phyloP scores from a whole-genome alignment of 1,140 invertebrate genomes.

The Thaumetopoea pityocampa region DNA sequence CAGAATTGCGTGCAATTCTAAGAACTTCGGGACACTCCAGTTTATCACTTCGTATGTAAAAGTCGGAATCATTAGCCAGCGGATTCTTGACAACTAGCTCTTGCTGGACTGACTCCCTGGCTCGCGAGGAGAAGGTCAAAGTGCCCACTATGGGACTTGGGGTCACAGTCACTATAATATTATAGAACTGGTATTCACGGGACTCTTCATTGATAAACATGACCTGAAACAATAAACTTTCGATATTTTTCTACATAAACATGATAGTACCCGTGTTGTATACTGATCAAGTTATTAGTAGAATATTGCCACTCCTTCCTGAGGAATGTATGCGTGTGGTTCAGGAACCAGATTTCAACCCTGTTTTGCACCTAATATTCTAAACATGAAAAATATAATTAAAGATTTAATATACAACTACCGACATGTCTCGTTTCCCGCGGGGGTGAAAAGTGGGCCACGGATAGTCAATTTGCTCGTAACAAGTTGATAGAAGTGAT shows the following conservation, averaged over 20 bases:
- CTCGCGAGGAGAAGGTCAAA: constrained; percentile 41
- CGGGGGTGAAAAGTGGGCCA: too few relatives aligned
- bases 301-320: too few relatives aligned
- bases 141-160: constrained; percentile 49
- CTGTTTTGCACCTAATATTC: too few relatives aligned
- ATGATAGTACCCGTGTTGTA: background rate
- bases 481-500: too few relatives aligned
- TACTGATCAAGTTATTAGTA: too few relatives aligned
- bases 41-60: constrained; percentile 35
- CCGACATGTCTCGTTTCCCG: too few relatives aligned
- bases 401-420: too few relatives aligned
- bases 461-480: too few relatives aligned
- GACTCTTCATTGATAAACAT: constrained; percentile 51
- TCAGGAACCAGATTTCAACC: too few relatives aligned
- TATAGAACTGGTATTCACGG: constrained; percentile 61
- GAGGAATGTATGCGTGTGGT: too few relatives aligned
- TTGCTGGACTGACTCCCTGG: constrained; percentile 45
- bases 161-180: constrained; percentile 37
- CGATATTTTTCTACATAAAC: too few relatives aligned
- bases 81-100: constrained; percentile 50
- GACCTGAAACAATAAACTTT: constrained; percentile 43
- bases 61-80: constrained; percentile 35
- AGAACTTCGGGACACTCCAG: constrained; percentile 39
- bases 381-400: too few relatives aligned
- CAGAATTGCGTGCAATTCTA: constrained; percentile 44